phyloP scores from a whole-genome alignment of 2,888 invertebrate genomes.

The Selenia dentaria region DNA sequence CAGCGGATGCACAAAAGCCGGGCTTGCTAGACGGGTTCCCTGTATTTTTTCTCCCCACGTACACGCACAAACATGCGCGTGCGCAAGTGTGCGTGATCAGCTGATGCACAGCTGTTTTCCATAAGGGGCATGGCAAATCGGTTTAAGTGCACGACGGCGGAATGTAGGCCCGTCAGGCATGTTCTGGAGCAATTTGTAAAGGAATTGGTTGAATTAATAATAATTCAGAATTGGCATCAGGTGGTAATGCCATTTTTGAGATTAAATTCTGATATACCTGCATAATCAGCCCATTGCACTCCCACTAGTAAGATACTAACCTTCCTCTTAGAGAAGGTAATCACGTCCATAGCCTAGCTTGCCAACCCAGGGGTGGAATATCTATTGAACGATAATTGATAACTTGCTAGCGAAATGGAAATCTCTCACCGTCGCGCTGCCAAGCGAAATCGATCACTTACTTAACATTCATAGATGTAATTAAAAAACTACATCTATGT shows the following conservation, averaged over 20 bases:
- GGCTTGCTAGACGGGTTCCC: slow-evolving; percentile 64
- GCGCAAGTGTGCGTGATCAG: slow-evolving; percentile 62
- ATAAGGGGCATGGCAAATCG: slow-evolving; percentile 52
- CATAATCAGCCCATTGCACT: too few relatives aligned
- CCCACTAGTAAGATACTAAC: too few relatives aligned
- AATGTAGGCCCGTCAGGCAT: slow-evolving; percentile 27
- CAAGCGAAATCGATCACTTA: too few relatives aligned
- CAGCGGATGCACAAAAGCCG: slow-evolving; percentile 64
- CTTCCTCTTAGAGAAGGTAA: too few relatives aligned
- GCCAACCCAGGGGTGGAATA: too few relatives aligned
- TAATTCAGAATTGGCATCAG: slow-evolving; percentile 9
- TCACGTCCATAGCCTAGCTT: too few relatives aligned
- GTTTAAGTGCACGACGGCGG: slow-evolving; percentile 37
- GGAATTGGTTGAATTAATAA: slow-evolving; percentile 13
- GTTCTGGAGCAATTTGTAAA: slow-evolving; percentile 10
- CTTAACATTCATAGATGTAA: too few relatives aligned
- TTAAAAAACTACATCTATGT: too few relatives aligned
- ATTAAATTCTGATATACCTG: not conserved
- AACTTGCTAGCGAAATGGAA: too few relatives aligned
- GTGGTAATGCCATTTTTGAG: slow-evolving; percentile 18
- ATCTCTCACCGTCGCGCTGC: too few relatives aligned
- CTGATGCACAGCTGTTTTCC: slow-evolving; percentile 68
- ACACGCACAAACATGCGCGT: slow-evolving; percentile 36
- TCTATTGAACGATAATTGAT: too few relatives aligned
- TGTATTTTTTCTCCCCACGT: slow-evolving; percentile 62